Base-by-base conservation (phyloP, 2,888 invertebrate species). In the Xestia sexstrigata region DNA sequence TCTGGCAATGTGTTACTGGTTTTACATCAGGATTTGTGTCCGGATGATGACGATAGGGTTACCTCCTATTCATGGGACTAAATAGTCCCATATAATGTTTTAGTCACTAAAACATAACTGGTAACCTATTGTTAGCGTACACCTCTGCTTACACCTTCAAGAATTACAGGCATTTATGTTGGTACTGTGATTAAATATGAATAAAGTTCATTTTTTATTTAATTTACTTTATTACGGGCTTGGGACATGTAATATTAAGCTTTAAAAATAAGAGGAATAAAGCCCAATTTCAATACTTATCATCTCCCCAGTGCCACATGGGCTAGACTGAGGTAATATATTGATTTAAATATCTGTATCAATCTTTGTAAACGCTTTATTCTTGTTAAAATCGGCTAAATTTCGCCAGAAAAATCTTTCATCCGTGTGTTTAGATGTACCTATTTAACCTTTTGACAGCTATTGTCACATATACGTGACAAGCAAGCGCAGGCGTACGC, bases 221-320 rank as follows among this genome's bases (percentile, higher is more conserved):
- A 30, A 30, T 60, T 17, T 4, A 60, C 8, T 58, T n/a, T 39
- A 23, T 63, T 0, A 63, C 42, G 6, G 9, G 15, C 23, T 68
- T 35, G 17, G 6, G 9, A 70, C 42, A 26, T 83, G 68, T 23
- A 69, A 79, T 47, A 60, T 1, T 73, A 9, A 84, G 69, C 58
- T n/a, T 55, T 66, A 45, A 45, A 49, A 30, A 15, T 35, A 68
- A 23, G 4, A 60, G 47, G 11, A 68, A 69, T 74, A 72, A 71
- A 76, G 42, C 60, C 23, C 70, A 69, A 82, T 65, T 83, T 77
- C 83, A 82, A 82, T 78, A 78, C 45, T 70, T 72, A 77, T 78
- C 23, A 72, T 83, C 65, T 86, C 78, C 65, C 86, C n/a, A 83
- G 74, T 84, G 70, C 83, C 58, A 85, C 75, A 52, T 85, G 76